phyloP scores from a whole-genome alignment of 2,113 vertebrate species.

The Myiopsitta monachus region DNA sequence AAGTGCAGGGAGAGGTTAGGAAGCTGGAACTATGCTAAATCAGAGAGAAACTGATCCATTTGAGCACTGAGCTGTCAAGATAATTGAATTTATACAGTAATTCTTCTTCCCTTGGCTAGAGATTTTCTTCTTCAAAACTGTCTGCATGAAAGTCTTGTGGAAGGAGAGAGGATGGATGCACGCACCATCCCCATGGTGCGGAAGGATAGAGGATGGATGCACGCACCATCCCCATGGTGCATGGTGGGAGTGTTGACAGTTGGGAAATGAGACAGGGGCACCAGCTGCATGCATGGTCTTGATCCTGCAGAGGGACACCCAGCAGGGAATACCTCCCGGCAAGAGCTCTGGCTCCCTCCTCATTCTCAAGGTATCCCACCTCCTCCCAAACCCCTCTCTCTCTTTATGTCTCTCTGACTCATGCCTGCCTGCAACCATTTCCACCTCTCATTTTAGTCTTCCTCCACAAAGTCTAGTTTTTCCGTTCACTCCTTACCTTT shows the following conservation, averaged over 20 bases:
- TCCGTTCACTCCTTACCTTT: not conserved
- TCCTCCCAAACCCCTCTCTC: not conserved
- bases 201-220: not conserved
- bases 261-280: not conserved
- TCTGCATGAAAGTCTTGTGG: not conserved
- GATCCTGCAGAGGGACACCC: not conserved
- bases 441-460: not conserved
- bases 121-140: conserved; percentile 16
- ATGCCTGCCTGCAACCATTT: not conserved
- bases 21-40: conserved; percentile 44
- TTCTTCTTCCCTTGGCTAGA: not conserved
- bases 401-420: not conserved
- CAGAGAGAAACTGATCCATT: conserved; percentile 23
- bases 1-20: not conserved
- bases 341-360: not conserved
- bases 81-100: conserved; percentile 45
- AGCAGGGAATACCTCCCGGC: not conserved
- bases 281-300: not conserved
- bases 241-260: fast-evolving
- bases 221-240: fast-evolving
- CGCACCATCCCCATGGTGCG: fast-evolving
- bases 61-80: conserved; percentile 19
- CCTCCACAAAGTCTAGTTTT: not conserved
- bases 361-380: not conserved
- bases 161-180: not conserved